phyloP scores from a whole-genome alignment of 2,888 invertebrate genomes.

The Epinotia brunnichana region DNA sequence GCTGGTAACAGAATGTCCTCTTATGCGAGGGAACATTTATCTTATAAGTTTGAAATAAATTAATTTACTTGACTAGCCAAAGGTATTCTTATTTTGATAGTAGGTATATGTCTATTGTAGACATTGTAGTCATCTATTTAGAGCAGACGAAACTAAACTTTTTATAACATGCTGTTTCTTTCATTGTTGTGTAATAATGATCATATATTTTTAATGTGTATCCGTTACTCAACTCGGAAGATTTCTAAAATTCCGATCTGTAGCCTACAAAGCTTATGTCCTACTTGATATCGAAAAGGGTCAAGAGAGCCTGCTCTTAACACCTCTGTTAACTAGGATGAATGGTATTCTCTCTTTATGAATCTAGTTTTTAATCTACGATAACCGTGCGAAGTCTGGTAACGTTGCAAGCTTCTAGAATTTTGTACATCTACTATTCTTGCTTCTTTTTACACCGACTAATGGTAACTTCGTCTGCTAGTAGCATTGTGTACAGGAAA shows the following conservation, averaged over 20 bases:
- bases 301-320: background rate
- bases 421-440: background rate
- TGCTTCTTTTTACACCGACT: constrained; percentile 4
- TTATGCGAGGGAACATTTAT: background rate
- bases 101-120: too few relatives aligned
- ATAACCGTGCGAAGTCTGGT: constrained; percentile 1
- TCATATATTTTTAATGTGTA: background rate
- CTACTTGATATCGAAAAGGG: background rate
- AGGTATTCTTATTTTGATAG: constrained; percentile 13
- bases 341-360: background rate
- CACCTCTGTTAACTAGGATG: background rate
- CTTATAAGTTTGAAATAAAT: constrained; percentile 7
- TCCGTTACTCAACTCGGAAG: background rate
- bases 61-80: constrained; percentile 37
- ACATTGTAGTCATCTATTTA: too few relatives aligned
- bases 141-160: background rate
- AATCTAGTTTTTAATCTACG: background rate
- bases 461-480: constrained; percentile 9
- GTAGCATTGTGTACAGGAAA: background rate
- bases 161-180: background rate
- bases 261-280: background rate
- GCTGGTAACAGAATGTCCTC: background rate
- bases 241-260: background rate
- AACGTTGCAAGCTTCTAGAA: constrained; percentile 3
- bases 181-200: background rate